Percentiles rank a stretch among this genome's conserved stretches.
These are phyloP conservation scores for Scomberomorus guttatus DNA, from an alignment of 2,797 vertebrate genomes.

Conservation along the genomic window DNA sequence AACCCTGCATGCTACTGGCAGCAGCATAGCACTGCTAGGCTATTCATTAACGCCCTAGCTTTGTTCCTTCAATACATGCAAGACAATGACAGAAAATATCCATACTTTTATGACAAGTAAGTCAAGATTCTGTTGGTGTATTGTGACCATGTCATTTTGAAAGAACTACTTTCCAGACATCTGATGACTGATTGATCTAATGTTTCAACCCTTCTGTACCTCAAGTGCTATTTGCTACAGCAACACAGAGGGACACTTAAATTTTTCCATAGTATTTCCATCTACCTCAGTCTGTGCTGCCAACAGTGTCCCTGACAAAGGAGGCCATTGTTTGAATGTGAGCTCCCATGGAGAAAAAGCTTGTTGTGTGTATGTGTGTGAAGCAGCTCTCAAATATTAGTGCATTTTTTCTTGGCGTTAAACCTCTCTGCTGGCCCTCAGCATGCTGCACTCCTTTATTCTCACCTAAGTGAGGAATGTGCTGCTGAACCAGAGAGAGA, in stretches of 20 bases:
- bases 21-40: conserved; percentile 9
- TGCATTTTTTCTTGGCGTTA: conserved; percentile 59
- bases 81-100: background rate
- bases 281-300: conserved; percentile 11
- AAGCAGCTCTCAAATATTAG: conserved; percentile 47
- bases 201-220: background rate
- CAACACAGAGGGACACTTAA: conserved; percentile 6
- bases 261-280: conserved; percentile 28
- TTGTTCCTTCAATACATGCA: too few relatives aligned
- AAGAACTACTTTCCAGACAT: background rate
- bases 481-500: background rate
- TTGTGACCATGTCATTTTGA: background rate
- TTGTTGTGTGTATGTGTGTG: conserved; percentile 19
- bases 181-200: background rate
- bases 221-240: background rate
- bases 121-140: background rate
- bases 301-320: conserved; percentile 58
- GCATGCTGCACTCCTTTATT: conserved; percentile 32
- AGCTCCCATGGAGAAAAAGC: conserved; percentile 43
- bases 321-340: conserved; percentile 59
- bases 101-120: background rate
- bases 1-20: conserved; percentile 46
- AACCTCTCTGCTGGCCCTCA: conserved; percentile 48
- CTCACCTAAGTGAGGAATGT: conserved; percentile 44
- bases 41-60: background rate